phyloP scores from a whole-genome alignment of 2,113 vertebrate species.

The Petrocephalus zakoni region DNA sequence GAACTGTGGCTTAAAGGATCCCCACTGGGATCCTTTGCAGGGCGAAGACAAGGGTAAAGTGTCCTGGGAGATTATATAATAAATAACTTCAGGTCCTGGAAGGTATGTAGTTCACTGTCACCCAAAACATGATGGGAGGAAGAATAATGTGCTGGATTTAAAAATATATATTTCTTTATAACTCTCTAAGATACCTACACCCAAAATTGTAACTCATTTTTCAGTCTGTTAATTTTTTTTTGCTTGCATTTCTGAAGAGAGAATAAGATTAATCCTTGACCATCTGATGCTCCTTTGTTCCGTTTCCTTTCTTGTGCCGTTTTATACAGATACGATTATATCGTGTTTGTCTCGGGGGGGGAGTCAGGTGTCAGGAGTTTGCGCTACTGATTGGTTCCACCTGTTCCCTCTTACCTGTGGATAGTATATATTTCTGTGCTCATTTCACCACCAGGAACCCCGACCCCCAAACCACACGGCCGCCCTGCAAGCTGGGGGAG shows the following conservation, averaged over 20 bases:
- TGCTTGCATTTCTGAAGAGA: not conserved
- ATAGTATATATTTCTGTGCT: not conserved
- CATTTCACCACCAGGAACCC: not conserved
- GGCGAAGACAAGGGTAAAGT: constrained; percentile 1
- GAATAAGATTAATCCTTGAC: not conserved
- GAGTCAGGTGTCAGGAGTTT: constrained; percentile 7
- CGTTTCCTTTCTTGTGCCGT: not conserved
- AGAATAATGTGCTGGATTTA: not conserved
- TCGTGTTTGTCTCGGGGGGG: not conserved
- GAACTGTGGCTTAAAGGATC: not conserved
- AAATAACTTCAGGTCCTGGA: constrained; percentile 3
- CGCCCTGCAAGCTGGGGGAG: not conserved
- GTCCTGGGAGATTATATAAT: constrained; percentile 4
- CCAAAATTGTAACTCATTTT: not conserved
- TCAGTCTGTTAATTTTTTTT: not conserved
- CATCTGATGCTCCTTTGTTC: not conserved
- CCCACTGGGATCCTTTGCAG: not conserved
- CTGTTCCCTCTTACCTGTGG: not conserved
- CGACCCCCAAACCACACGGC: not conserved
- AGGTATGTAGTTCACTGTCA: not conserved
- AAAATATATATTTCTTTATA: not conserved
- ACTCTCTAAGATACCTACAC: not conserved
- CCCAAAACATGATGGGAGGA: not conserved
- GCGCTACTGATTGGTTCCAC: not conserved
- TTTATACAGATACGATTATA: not conserved